Conservation (phyloP, 2,888 invertebrate species). For the Andrena bicolor region DNA sequence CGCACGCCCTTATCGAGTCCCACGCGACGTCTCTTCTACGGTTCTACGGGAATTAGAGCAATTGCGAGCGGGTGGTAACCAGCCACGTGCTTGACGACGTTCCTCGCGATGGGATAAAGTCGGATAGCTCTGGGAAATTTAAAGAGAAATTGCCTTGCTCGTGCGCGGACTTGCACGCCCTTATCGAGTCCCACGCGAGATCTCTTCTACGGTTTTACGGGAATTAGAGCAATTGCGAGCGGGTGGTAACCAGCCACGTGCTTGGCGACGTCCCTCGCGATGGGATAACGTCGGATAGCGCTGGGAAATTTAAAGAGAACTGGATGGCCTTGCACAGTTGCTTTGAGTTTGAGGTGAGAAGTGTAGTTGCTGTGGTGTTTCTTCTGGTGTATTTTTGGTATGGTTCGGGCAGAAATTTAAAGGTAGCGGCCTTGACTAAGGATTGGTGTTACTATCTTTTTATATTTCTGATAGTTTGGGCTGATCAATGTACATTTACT, state of each 20-base stretch:
- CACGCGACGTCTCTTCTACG: constrained; percentile 36
- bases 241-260: constrained; percentile 30
- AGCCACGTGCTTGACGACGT: constrained; percentile 14
- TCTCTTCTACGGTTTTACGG: constrained; percentile 9
- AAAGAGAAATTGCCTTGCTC: constrained; percentile 64
- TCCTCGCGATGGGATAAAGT: constrained; percentile 9
- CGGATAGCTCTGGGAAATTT: neutral
- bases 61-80: constrained; percentile 23
- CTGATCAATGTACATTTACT: too few relatives aligned
- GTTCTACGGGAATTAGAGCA: constrained; percentile 20
- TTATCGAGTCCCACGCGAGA: constrained; percentile 62
- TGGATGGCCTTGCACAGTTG: neutral
- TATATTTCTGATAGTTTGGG: too few relatives aligned
- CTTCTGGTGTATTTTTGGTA: too few relatives aligned
- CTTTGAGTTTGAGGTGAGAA: neutral
- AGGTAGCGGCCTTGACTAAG: too few relatives aligned
- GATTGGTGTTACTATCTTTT: too few relatives aligned
- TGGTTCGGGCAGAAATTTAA: too few relatives aligned
- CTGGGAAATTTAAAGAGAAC: neutral
- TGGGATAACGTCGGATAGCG: constrained; percentile 3
- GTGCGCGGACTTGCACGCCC: constrained; percentile 64
- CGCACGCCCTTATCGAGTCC: constrained; percentile 65
- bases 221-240: constrained; percentile 24
- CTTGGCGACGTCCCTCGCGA: neutral
- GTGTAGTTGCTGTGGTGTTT: too few relatives aligned